Percentiles rank a stretch among this genome's conserved stretches.
Conservation (phyloP, 2,888 invertebrate species). For the Scaptomyza parva region DNA sequence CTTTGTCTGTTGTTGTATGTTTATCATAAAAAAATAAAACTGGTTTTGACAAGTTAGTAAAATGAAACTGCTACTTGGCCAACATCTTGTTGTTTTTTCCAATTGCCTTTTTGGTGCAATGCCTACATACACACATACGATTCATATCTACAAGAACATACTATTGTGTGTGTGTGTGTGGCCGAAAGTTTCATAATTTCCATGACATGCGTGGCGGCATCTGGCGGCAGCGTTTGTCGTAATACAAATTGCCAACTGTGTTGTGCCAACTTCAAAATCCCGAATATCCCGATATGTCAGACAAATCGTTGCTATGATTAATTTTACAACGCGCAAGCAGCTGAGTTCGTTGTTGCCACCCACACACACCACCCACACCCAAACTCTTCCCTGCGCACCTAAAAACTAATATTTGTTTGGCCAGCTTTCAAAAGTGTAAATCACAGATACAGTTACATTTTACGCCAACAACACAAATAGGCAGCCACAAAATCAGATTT, state of each 20-base stretch:
- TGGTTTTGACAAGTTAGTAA: constrained; percentile 74
- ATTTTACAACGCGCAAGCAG: constrained; percentile 57
- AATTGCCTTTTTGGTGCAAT: constrained; percentile 63
- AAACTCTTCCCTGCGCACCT: not conserved
- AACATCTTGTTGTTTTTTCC: constrained; percentile 38
- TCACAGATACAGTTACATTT: constrained; percentile 2
- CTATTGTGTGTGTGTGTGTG: constrained; percentile 24
- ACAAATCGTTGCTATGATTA: constrained; percentile 61
- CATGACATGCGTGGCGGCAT: constrained; percentile 78
- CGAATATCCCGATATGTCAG: constrained; percentile 38
- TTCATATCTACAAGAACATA: no score
- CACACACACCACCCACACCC: not conserved
- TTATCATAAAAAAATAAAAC: constrained; percentile 78
- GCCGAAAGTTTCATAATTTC: constrained; percentile 74
- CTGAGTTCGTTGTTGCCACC: constrained; percentile 35
- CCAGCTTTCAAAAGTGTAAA: constrained; percentile 22
- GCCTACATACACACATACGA: constrained; percentile 3
- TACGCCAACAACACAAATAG: constrained; percentile 1
- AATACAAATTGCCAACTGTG: constrained; percentile 70
- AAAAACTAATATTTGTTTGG: constrained; percentile 60
- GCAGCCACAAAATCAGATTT: not conserved
- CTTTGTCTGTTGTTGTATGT: constrained; percentile 53
- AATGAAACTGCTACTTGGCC: constrained; percentile 65
- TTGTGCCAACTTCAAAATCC: constrained; percentile 65
- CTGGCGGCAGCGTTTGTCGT: constrained; percentile 70